These are phyloP conservation scores for Notodonta dromedarius DNA, from an alignment of 2,888 invertebrate genomes.

Conservation along the genomic window DNA sequence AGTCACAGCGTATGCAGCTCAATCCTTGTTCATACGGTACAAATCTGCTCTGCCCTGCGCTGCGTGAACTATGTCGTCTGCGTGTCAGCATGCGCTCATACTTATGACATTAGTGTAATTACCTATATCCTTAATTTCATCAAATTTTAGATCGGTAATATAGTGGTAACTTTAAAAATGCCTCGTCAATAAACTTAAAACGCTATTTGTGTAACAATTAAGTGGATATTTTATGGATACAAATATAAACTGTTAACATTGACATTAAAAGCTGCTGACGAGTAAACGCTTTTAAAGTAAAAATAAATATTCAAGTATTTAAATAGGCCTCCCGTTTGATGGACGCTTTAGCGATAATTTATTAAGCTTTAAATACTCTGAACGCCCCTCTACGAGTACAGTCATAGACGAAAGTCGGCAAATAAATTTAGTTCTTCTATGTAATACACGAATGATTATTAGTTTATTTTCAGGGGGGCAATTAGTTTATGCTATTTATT, in stretches of 20 bases:
- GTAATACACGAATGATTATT: too few species aligned
- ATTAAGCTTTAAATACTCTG: slow-evolving; percentile 5
- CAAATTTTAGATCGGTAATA: too few species aligned
- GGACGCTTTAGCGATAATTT: slow-evolving; percentile 2
- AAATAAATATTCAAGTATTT: slow-evolving; percentile 7
- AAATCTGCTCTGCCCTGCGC: too few species aligned
- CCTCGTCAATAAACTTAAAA: background rate
- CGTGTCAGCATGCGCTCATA: too few species aligned
- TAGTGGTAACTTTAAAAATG: too few species aligned
- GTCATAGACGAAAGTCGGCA: slow-evolving; percentile 4
- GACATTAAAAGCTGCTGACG: slow-evolving; percentile 5
- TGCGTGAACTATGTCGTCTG: too few species aligned
- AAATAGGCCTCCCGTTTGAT: slow-evolving; percentile 3
- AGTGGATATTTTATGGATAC: background rate
- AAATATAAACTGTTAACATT: slow-evolving; percentile 1
- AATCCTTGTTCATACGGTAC: too few species aligned
- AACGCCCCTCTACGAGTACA: background rate
- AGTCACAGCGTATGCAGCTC: too few species aligned
- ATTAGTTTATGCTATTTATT: too few species aligned
- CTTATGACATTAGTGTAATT: too few species aligned
- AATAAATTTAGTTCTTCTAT: background rate
- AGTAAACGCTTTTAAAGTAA: slow-evolving; percentile 6
- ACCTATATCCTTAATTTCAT: too few species aligned
- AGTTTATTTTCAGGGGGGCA: too few species aligned
- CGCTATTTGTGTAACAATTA: background rate